Conservation (phyloP, 2,797 vertebrate species). For the Peromyscus nudipes region DNA sequence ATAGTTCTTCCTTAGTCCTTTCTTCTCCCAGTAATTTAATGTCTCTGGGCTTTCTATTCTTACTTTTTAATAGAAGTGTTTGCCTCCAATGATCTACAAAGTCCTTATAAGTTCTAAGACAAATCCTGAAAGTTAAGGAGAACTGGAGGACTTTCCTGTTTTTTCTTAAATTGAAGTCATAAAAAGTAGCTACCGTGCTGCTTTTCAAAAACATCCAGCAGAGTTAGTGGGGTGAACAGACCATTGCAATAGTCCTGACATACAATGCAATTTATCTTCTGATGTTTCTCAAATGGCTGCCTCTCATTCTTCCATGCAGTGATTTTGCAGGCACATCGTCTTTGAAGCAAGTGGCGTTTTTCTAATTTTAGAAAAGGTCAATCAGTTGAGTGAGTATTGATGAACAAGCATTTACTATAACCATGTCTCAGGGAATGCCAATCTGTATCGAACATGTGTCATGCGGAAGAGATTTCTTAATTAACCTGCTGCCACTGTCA, state of each 20-base stretch:
- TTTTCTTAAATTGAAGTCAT: slow-evolving; percentile 46
- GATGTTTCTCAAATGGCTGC: slow-evolving; percentile 8
- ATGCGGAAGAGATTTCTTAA: slow-evolving; percentile 74
- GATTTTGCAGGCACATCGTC: slow-evolving; percentile 51
- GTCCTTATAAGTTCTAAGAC: slow-evolving; percentile 24
- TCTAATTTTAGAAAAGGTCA: slow-evolving; percentile 76
- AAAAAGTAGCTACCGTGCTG: neutral
- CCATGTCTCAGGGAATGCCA: slow-evolving; percentile 64
- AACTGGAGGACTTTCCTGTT: neutral
- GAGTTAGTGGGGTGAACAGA: slow-evolving; percentile 48
- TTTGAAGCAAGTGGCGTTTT: slow-evolving; percentile 63
- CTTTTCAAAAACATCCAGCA: slow-evolving; percentile 30
- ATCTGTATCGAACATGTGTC: slow-evolving; percentile 54
- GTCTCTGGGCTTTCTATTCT: neutral
- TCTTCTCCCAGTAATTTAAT: neutral
- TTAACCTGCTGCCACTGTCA: slow-evolving; percentile 72
- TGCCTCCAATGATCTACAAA: neutral
- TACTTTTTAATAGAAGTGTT: neutral
- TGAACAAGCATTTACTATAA: slow-evolving; percentile 73
- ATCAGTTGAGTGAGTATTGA: slow-evolving; percentile 68
- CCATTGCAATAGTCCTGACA: slow-evolving; percentile 28
- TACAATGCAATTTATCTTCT: slow-evolving; percentile 58
- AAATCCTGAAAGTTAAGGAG: slow-evolving; percentile 49
- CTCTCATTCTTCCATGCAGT: slow-evolving; percentile 47
- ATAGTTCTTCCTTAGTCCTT: neutral